These are phyloP conservation scores for Corticium candelabrum DNA, from an alignment of 37 sponge, comb jelly and placozoan genomes.

Conservation along the genomic window DNA sequence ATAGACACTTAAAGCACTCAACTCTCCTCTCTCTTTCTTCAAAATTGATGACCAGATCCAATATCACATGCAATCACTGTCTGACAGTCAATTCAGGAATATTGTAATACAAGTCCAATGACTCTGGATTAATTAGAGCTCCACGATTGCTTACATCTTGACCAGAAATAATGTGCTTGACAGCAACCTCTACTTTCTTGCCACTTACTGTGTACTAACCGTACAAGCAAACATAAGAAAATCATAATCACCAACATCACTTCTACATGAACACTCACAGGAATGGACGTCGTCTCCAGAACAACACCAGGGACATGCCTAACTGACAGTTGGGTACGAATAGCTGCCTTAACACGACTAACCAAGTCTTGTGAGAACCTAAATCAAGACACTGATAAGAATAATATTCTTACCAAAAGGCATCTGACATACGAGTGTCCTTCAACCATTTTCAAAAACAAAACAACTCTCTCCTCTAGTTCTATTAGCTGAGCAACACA, in stretches of 20 bases:
- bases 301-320: conserved; percentile 86
- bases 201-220: conserved; percentile 82
- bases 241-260: neutral
- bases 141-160: conserved; percentile 59
- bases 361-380: conserved; percentile 65
- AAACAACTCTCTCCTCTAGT: conserved; percentile 88
- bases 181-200: conserved; percentile 98
- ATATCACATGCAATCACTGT: no score
- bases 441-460: conserved; percentile 81
- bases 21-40: neutral
- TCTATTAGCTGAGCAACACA: conserved; percentile 87
- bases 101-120: conserved; percentile 77
- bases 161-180: conserved; percentile 86
- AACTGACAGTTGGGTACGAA: conserved; percentile 77
- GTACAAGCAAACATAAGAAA: neutral
- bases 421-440: conserved; percentile 34
- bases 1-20: no score
- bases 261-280: conserved; percentile 36
- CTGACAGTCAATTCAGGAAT: conserved; percentile 28
- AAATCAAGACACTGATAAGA: neutral
- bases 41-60: neutral
- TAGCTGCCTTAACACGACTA: conserved; percentile 37
- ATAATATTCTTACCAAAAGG: neutral
- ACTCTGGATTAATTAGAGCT: conserved; percentile 76
- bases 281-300: conserved; percentile 76